Evolutionary conservation across 2,113 vertebrate genomes (phyloP), one percentile per base, ranked within the genome.

Genomic region (Indicator indicator): DNA sequence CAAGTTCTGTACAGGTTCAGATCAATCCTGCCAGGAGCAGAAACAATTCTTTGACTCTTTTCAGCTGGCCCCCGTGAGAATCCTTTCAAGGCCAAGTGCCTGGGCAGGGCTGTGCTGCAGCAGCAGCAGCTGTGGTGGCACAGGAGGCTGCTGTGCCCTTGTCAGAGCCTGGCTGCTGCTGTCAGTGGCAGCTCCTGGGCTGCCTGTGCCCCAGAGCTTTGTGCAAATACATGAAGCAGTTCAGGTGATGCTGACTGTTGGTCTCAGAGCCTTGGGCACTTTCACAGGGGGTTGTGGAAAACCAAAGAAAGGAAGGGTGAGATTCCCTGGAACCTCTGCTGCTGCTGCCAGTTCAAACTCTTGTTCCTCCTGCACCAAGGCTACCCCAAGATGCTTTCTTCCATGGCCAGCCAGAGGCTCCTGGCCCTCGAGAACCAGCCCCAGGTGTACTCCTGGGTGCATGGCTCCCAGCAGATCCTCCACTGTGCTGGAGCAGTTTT

Each of bases 1-100:
- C 96, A 97, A 97, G 97, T 94, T 98, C 97, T 98, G 89, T 98
- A 98, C 97, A 98, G 98, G 97, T 98, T 97, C 98, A 98, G 97
- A 97, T 94, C 88, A 98, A 98, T 97, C 96, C 97, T 93, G 94
- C 97, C 93, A 97, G 97, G 96, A 98, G 96, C 95, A 94, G 91
- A 96, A 95, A 92, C 30, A 87, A 93, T 95, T 86, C 93, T 89
- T 88, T 97, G 88, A 86, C 90, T 83, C 94, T 96, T 94, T 95
- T 95, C 97, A 91, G 82, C 96, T 98, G 98, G 97, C 97, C 97
- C 98, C 95, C 56, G 87, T 63, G 96, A 96, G 97, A 96, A 97
- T 98, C 98, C 98, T 97, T 98, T 97, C 96, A 97, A 96, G 97
- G 97, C 94, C 96, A 80, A 95, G 96, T 36, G 67, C 93, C 79